Percentiles rank a stretch among this genome's conserved stretches.
These are phyloP conservation scores for Coptodon bakossiorum DNA, from an alignment of 2,113 vertebrate species.

Conservation along the genomic window DNA sequence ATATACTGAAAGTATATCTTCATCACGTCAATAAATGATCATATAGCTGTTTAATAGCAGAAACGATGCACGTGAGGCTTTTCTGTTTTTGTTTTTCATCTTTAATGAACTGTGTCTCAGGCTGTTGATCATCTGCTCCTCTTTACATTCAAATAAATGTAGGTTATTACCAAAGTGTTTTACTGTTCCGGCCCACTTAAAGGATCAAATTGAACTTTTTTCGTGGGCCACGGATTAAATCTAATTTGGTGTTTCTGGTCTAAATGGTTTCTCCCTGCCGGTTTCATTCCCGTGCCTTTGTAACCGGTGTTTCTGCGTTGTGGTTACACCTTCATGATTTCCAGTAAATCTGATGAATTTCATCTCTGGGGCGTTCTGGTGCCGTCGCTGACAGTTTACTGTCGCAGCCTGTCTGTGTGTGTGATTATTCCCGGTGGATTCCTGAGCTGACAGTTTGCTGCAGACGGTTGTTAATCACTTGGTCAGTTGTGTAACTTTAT, in stretches of 20 bases:
- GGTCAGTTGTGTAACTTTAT: slow-evolving; percentile 54
- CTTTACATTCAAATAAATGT: background rate
- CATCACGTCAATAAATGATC: background rate
- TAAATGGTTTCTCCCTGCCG: background rate
- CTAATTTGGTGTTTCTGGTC: background rate
- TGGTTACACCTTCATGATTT: background rate
- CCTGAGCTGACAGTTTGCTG: background rate
- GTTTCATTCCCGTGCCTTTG: background rate
- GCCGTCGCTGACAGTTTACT: background rate
- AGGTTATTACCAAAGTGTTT: background rate
- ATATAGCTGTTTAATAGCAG: background rate
- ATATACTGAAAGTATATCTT: rapidly evolving
- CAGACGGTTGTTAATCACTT: slow-evolving; percentile 27
- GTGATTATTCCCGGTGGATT: background rate
- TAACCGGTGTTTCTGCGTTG: rapidly evolving
- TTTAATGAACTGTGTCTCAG: background rate
- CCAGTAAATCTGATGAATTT: background rate
- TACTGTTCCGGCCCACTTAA: rapidly evolving
- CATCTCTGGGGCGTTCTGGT: background rate
- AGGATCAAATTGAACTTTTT: rapidly evolving
- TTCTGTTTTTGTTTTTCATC: rapidly evolving
- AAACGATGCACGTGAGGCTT: background rate
- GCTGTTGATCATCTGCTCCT: background rate
- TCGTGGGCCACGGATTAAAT: background rate
- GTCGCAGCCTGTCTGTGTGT: background rate